Evolutionary conservation across 2,113 vertebrate genomes (phyloP), one percentile per base, ranked within the genome.

Genomic region (Trichechus manatus): DNA sequence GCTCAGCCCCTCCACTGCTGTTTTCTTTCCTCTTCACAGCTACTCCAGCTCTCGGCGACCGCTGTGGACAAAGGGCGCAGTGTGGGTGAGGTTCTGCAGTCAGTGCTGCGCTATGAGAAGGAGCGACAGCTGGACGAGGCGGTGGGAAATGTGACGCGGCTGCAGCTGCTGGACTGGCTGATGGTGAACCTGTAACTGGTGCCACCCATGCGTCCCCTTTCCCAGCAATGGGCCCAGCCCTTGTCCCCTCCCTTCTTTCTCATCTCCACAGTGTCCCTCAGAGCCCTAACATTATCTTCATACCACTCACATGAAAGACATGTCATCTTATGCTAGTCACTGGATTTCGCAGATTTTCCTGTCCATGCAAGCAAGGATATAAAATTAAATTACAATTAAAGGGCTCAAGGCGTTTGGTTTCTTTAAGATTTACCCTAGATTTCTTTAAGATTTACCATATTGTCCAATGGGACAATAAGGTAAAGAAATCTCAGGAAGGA

Each of bases 151-250:
- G 83, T 98, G 10, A 94, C 95, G 2, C 83, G 92, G 81, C 87
- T 98, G 91, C 97, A 97, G 92, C 97, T 97, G 91, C 97, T 98
- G 95, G 98, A 98, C 95, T 97, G 97, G 95, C 97, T 98, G 97
- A 96, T 98, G 91, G 89, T 10, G 74, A 98, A 97, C 91, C 97
- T 92, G 36, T 97, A 94, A 98, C 44, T 1, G 0, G 29, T 47
- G 47, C 47, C 17, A 9, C 90, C 78, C 36, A 31, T 39, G n/a
- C n/a, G 23, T 19, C n/a, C 5, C 87, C 66, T n/a, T 10, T 53
- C 29, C 68, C 56, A 29, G 42, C 68, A 36, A 56, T 42, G 42
- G 59, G 82, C 80, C 82, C 22, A 2, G 42, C 17, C 90, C 78
- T 47, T 4, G 7, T 10, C 39, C 56, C 75, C 9, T 3, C n/a